phyloP scores from a whole-genome alignment of 30 jellyfish, hydroid and myxozoan species.

The Cassiopea andromeda region DNA sequence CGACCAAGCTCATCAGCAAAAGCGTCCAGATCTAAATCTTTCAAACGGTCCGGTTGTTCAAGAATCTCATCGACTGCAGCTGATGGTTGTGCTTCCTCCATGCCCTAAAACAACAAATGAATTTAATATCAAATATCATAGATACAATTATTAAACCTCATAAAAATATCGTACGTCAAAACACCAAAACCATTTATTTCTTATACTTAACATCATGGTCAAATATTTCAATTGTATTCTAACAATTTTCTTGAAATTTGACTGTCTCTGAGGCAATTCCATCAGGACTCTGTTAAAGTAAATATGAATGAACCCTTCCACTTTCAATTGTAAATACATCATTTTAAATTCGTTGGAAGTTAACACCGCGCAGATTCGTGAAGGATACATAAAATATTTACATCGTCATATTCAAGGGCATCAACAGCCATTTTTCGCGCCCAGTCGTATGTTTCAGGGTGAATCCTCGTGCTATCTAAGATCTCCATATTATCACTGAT shows the following conservation, averaged over 20 bases:
- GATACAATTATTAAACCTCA: no score
- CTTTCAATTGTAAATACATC: neutral
- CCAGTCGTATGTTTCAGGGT: conserved; percentile 99
- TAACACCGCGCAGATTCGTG: no score
- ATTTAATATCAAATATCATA: no score
- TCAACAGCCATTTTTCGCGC: conserved; percentile 98
- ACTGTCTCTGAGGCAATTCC: no score
- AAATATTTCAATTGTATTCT: no score
- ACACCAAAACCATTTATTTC: no score
- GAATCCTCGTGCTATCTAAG: conserved; percentile 95
- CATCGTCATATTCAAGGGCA: conserved; percentile 97
- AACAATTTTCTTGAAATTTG: no score
- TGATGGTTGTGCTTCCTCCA: conserved; percentile 93
- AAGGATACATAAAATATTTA: neutral
- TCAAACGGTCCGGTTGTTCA: conserved; percentile 93
- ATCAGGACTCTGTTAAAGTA: no score
- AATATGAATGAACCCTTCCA: no score
- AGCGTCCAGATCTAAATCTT: conserved; percentile 94
- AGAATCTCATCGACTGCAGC: conserved; percentile 96
- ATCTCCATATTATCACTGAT: conserved; percentile 91
- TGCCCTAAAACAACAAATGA: conserved; percentile 59
- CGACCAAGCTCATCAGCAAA: conserved; percentile 98
- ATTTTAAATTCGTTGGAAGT: neutral
- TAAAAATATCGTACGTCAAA: no score
- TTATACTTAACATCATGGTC: no score